Evolutionary conservation across 2,113 vertebrate genomes (phyloP).

Genomic region (Gymnobelideus leadbeateri): DNA sequence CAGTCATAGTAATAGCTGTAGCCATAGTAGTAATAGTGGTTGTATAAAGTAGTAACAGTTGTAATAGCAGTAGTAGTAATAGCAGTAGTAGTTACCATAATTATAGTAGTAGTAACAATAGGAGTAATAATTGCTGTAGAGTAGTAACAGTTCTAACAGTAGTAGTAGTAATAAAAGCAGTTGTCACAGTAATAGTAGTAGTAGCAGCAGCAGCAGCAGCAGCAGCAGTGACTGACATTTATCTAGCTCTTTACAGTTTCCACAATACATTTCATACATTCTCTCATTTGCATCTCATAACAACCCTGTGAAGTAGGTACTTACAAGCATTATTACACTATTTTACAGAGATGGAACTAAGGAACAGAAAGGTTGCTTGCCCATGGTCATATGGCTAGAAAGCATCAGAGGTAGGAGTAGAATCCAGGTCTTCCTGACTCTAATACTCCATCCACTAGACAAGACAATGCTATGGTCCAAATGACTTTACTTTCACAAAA

Average conservation of each 20-base stretch:
- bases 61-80: no score
- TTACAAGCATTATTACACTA: background rate
- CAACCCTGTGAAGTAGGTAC: background rate
- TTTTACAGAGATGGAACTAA: background rate
- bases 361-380: background rate
- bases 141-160: no score
- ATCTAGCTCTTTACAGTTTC: background rate
- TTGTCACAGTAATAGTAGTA: no score
- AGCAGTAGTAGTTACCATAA: background rate
- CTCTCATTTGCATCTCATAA: background rate
- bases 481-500: conserved; percentile 30
- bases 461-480: background rate
- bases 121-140: background rate
- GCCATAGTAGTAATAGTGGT: background rate
- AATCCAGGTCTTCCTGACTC: background rate
- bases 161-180: no score
- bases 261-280: background rate
- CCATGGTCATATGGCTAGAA: background rate
- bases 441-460: background rate
- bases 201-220: background rate
- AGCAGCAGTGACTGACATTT: background rate
- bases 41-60: background rate
- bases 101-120: background rate
- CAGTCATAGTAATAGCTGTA: no score
- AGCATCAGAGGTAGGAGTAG: background rate